Base-by-base conservation (phyloP, 2,888 invertebrate species). In the Selenia dentaria region DNA sequence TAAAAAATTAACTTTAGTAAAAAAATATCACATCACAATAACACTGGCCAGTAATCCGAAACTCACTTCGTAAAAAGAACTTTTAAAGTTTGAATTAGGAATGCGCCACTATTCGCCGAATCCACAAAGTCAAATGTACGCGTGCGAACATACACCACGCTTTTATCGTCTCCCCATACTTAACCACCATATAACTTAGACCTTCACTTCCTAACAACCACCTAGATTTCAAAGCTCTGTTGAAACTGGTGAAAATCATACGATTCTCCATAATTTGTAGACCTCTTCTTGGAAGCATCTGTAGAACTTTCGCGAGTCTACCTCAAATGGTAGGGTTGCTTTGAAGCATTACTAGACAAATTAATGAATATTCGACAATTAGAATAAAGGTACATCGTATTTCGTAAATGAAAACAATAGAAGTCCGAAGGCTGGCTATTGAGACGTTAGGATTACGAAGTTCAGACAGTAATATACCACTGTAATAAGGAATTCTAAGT, bases 331-430 rank as follows among this genome's bases (percentile, higher is more conserved):
- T 48, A 33, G 29, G 41, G 50, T 62, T 54, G 44, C 18, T 8
- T n/a, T 11, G 20, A 67, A 71, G 70, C 65, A 62, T 67, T 67
- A 62, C 62, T 60, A 62, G 51, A 64, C 49, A 74, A 74, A 81
- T 79, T 82, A 79, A 81, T 79, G 76, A 77, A 78, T 74, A 76
- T 78, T 70, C 70, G 59, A 68, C 74, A 80, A 82, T 80, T 80
- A 77, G 70, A 65, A 59, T 67, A 61, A 66, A 67, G 60, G 22
- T 62, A 60, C 59, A 66, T 62, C 64, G 52, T 61, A 57, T 78
- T 79, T 72, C 79, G 75, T 71, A 82, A 81, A 68, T 54, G 39
- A 40, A 59, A 51, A 79, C 78, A 80, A 79, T 74, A 54, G 67
- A 51, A 54, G 46, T 41, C 40, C 54, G 73, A 79, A 76, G 75